Conservation (phyloP, 2,888 invertebrate species). For the Margaritifera margaritifera region DNA sequence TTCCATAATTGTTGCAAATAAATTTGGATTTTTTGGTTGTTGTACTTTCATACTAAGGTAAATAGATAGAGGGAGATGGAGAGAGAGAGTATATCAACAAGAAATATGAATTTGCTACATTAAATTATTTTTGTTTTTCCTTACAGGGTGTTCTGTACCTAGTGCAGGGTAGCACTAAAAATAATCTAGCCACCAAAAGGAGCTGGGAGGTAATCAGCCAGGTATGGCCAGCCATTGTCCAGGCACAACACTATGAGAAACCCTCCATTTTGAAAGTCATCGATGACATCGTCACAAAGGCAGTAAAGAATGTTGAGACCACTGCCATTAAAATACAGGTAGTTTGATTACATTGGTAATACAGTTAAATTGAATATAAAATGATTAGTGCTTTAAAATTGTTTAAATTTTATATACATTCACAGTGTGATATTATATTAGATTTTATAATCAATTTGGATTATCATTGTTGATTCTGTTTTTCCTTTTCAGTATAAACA, state of each 20-base stretch:
- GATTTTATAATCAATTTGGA: too few relatives aligned
- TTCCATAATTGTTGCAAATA: too few relatives aligned
- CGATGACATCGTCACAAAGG: constrained; percentile 72
- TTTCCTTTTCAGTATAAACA: too few relatives aligned
- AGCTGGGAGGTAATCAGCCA: constrained; percentile 83
- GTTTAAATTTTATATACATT: too few relatives aligned
- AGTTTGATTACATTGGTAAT: constrained; percentile 5
- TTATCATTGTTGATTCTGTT: too few relatives aligned
- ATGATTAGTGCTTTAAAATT: neutral
- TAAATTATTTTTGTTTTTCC: constrained; percentile 12
- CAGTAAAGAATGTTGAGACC: constrained; percentile 69
- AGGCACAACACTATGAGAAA: constrained; percentile 88
- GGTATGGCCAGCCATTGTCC: constrained; percentile 86
- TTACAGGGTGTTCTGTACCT: constrained; percentile 84
- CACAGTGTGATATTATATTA: too few relatives aligned
- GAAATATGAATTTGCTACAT: neutral
- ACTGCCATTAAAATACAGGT: constrained; percentile 64
- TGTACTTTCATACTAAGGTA: too few relatives aligned
- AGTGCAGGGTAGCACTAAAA: constrained; percentile 78
- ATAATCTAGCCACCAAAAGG: constrained; percentile 80
- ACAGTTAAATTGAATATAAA: neutral
- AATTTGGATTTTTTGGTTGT: too few relatives aligned
- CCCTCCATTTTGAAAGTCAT: constrained; percentile 75
- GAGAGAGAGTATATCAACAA: neutral
- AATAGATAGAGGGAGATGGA: too few relatives aligned